Base-by-base conservation (phyloP, 1,140 invertebrate species). In the Rhagoletis pomonella region DNA sequence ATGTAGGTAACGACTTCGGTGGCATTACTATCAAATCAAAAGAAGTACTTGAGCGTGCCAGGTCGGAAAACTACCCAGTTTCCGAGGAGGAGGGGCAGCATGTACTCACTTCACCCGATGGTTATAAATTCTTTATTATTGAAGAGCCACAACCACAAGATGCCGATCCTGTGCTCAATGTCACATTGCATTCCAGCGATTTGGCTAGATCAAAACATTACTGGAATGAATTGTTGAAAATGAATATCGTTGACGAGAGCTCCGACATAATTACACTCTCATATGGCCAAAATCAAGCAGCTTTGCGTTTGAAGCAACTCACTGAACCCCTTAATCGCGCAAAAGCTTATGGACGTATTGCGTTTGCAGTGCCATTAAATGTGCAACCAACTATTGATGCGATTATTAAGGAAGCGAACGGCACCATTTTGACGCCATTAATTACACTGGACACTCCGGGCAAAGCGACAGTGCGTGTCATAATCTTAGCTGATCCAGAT, bases 401-500 rank as follows among this genome's bases (percentile, higher is more conserved):
- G 88, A 95, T 94, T 89, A 96, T 99, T 67, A 95, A 96, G 89
- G 95, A 96, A 29, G 95, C 94, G 12, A 95, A 96, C 12, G 94
- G 96, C 86, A 97, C 95, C 67, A 97, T 99, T 89, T 93, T 99
- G 10, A 99, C 96, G 3, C 97, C 97, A 14, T 94, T 98, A 9
- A 96, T 99, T 55, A 97, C 96, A 87, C 93, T 99, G 81, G 97
- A 98, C 90, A 99, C 99, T 0, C 98, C 98, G 0, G 99, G 98
- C 77, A 99, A 99, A 94, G 98, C 98, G 2, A 97, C 97, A 9
- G 99, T 99, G 0, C 94, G 97, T 88, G 99, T 99, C 47, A 97
- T 99, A 39, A 99, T 99, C 90, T 94, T 99, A 7, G 97, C 97
- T 50, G 99, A 99, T 94, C 98, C 98, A 1, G 98, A 99, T 94